These are phyloP conservation scores for Drosophila kikkawai DNA, from an alignment of 1,140 invertebrate species.

Conservation along the genomic window DNA sequence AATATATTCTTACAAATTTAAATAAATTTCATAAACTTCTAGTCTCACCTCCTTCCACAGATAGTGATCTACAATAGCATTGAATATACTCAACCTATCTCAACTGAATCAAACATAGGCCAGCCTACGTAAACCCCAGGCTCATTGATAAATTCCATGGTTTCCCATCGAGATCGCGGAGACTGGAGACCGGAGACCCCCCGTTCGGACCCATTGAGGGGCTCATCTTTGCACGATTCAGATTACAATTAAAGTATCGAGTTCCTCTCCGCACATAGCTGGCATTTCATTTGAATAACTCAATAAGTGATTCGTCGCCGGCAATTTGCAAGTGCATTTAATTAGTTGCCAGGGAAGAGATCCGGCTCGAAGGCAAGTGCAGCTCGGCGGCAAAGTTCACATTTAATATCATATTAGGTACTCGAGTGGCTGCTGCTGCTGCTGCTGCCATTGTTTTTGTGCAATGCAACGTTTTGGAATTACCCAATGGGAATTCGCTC, in stretches of 20 bases:
- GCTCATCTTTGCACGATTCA: constrained; percentile 48
- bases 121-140: constrained; percentile 9
- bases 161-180: constrained; percentile 17
- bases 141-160: constrained; percentile 39
- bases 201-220: constrained; percentile 8
- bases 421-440: constrained; percentile 10
- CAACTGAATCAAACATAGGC: constrained; percentile 29
- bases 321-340: constrained; percentile 65
- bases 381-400: constrained; percentile 49
- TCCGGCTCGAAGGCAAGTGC: constrained; percentile 61
- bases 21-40: not conserved
- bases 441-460: constrained; percentile 65
- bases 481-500: constrained; percentile 66
- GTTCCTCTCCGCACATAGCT: constrained; percentile 69
- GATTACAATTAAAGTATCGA: constrained; percentile 67
- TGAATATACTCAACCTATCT: constrained; percentile 34
- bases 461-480: constrained; percentile 55
- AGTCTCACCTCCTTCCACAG: not conserved
- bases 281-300: constrained; percentile 79
- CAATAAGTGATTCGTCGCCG: constrained; percentile 66
- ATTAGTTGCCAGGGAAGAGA: constrained; percentile 62
- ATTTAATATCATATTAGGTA: constrained; percentile 74
- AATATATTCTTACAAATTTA: not conserved
- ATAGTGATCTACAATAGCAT: constrained; percentile 7
- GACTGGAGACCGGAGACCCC: not conserved